Base-by-base conservation (phyloP, 2,797 vertebrate species). In the Enteromius mattozi region DNA sequence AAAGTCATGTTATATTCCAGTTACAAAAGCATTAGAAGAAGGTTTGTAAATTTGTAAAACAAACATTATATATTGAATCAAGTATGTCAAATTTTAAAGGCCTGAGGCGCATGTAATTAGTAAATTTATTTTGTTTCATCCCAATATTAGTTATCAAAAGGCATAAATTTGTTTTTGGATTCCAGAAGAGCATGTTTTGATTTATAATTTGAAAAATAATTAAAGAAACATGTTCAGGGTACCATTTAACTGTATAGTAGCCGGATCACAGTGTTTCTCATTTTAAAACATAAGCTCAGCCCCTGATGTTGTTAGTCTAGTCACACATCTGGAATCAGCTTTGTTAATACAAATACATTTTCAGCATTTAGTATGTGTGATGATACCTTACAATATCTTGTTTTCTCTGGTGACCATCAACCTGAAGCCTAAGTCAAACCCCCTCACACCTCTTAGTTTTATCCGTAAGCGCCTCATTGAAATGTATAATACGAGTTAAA, bases 351-450 rank as follows among this genome's bases (percentile, higher is more conserved):
- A 74, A 74, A 49, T 30, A 16, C n/a, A 27, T 71, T 9, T 71
- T 27, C 3, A 71, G 47, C 8, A 74, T 33, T 74, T 12, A 33
- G 27, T 21, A 74, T 74, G 45, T 33, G 47, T 6, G 27, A 74
- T 33, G 24, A 74, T 75, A 30, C 9, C 33, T 51, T 33, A 33
- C 2, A 19, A 33, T 51, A 16, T 5, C 9, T 30, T 49, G 71
- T 74, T 75, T 74, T 54, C 71, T 35, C 71, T 21, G 30, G 71
- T 54, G 71, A 54, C 47, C 30, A 35, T 49, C 30, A 75, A 35
- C 27, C 19, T 13, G 71, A 35, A 19, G 27, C n/a, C 68, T 42
- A n/a, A 42, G 37, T 42, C 5, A 0, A 21, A 42, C 8, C 37
- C 68, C 12, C 19, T n/a, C 37, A 45, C 37, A 42, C 21, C 37